phyloP scores from a whole-genome alignment of 2,113 vertebrate species.

The Carlito syrichta region DNA sequence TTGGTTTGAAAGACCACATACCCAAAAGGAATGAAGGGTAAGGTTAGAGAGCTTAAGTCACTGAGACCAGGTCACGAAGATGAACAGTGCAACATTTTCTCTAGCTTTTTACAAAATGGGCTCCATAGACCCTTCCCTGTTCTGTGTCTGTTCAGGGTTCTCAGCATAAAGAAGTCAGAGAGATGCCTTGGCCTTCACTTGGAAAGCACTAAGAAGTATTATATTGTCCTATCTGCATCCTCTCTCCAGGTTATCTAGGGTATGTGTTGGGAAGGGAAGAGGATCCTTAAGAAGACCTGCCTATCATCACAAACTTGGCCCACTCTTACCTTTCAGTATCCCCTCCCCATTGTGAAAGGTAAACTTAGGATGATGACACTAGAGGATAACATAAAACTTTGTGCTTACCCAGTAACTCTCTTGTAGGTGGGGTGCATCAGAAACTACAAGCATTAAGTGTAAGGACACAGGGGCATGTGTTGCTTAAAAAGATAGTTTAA shows the following conservation, averaged over 20 bases:
- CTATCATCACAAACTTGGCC: background rate
- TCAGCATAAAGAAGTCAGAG: background rate
- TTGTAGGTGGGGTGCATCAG: background rate
- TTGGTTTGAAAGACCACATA: background rate
- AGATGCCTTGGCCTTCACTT: background rate
- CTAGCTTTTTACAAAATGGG: background rate
- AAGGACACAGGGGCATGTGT: background rate
- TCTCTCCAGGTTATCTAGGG: background rate
- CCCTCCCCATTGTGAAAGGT: background rate
- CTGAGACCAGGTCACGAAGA: background rate
- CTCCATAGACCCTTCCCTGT: background rate
- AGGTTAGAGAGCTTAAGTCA: background rate
- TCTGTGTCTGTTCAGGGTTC: background rate
- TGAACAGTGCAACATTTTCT: background rate
- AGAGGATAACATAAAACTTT: background rate
- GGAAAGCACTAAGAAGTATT: background rate
- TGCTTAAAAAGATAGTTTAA: background rate
- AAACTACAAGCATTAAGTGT: background rate
- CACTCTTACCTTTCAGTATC: background rate
- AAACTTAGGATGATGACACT: background rate
- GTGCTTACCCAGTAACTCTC: background rate
- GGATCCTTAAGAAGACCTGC: background rate
- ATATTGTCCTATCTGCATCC: background rate
- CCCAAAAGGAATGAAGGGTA: background rate
- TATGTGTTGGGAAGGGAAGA: background rate